Base-by-base conservation (phyloP, 2,888 invertebrate genomes). In the Dysmachus trigonus region DNA sequence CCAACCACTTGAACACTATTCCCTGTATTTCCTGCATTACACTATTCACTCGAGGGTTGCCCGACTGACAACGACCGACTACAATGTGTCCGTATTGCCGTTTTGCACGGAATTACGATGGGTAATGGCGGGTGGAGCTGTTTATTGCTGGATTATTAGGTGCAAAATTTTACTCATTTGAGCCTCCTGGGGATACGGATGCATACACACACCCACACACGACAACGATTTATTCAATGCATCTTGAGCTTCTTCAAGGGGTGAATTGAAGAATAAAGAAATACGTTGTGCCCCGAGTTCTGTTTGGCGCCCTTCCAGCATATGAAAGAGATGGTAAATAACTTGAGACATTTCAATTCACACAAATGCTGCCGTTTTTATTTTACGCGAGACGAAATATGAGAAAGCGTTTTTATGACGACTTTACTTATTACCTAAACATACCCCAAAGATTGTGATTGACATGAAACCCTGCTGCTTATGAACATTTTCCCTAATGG, bases 81-180 rank as follows among this genome's bases (percentile, higher is more conserved):
- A 79, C 51, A 79, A 51, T 79, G 31, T 79, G n/a, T 51, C 47
- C 51, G 15, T 51, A 79, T 51, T 47, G 51, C 47, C 51, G 15
- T 51, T 51, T 51, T 47, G 51, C 51, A 1, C 6, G 30, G 51
- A 51, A 79, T 83, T 86, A 86, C 83, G 77, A 47, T 72, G 86
- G 86, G 84, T 87, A 83, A 87, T 87, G 84, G 72, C 22, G 71
- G 27, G 71, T 71, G 72, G 71, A 85, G 47, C 38, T 81, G 81
- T 85, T 73, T 74, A 73, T 85, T 84, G 84, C 62, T 31, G 86
- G 83, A 87, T 87, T 86, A 87, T 86, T 82, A 87, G 30, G 47
- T 51, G 51, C 62, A 62, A 62, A 62, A 62, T 62, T 22, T 62
- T 62, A 62, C 62, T 27, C 62, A 62, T 47, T 47, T 47, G n/a